Evolutionary conservation across 2,888 invertebrate genomes (phyloP).

Genomic region (Scelioninae gen. 2): DNA sequence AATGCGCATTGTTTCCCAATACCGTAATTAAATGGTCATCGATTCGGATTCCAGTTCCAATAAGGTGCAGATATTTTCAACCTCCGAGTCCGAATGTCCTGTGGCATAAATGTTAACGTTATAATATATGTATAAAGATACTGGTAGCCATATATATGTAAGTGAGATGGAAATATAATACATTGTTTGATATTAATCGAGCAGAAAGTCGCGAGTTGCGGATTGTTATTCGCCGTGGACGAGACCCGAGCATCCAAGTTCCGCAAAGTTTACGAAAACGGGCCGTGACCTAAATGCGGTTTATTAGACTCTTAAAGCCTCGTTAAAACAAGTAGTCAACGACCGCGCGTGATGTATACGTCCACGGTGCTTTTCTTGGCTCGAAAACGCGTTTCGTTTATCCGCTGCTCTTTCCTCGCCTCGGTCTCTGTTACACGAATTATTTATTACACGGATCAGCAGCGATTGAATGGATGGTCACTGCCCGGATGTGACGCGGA

Average conservation of each 20-base stretch:
- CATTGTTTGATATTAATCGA: too few species aligned
- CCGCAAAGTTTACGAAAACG: constrained; percentile 44
- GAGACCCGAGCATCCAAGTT: constrained; percentile 34
- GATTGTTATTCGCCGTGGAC: not conserved
- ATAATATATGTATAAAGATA: too few species aligned
- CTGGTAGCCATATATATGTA: too few species aligned
- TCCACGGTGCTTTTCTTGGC: constrained; percentile 52
- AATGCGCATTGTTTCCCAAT: constrained; percentile 32
- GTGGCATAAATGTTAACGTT: too few species aligned
- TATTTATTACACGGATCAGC: constrained; percentile 65
- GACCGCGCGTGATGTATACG: constrained; percentile 53
- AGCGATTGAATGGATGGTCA: constrained; percentile 73
- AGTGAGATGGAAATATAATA: too few species aligned
- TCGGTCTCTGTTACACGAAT: constrained; percentile 56
- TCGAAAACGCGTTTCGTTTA: constrained; percentile 38
- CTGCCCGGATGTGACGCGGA: constrained; percentile 73
- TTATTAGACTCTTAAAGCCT: constrained; percentile 55
- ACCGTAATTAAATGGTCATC: constrained; percentile 30
- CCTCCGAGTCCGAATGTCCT: too few species aligned
- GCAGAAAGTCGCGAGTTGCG: too few species aligned
- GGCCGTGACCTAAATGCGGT: constrained; percentile 58
- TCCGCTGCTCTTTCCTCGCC: constrained; percentile 7
- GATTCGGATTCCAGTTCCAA: too few species aligned
- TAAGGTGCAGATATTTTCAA: too few species aligned
- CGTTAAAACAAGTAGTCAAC: constrained; percentile 59